Evolutionary conservation across 2,113 vertebrate genomes (phyloP).

Genomic region (Noctilio leporinus): DNA sequence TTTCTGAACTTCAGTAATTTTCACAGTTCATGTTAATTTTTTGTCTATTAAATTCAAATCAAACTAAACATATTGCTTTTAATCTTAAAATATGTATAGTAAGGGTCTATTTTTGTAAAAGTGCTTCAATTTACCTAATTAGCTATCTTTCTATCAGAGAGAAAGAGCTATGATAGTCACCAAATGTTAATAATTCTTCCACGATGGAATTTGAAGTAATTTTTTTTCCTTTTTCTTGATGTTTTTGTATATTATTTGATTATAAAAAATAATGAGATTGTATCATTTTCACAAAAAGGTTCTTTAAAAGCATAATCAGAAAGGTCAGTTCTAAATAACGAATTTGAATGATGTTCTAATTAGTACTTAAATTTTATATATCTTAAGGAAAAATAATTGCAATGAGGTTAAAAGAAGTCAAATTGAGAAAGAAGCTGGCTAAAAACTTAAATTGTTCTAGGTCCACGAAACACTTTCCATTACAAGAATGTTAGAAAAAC

Average conservation of each 20-base stretch:
- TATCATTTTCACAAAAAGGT: background rate
- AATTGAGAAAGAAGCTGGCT: background rate
- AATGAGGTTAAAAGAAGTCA: conserved; percentile 16
- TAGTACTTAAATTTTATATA: background rate
- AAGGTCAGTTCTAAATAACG: background rate
- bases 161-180: background rate
- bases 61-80: conserved; percentile 52
- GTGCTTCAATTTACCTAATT: conserved; percentile 58
- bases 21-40: conserved; percentile 29
- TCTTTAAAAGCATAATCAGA: conserved; percentile 33
- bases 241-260: background rate
- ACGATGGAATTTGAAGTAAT: background rate
- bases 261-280: conserved; percentile 4
- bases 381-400: conserved; percentile 5
- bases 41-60: conserved; percentile 58
- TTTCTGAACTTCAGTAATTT: conserved; percentile 37
- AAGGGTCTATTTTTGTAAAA: conserved; percentile 55
- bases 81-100: conserved; percentile 50
- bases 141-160: conserved; percentile 45
- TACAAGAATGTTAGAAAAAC: background rate
- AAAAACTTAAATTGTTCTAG: background rate
- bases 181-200: conserved; percentile 35
- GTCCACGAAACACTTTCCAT: background rate
- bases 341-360: conserved; percentile 19
- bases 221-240: background rate